A percentile compares a stretch with the other conserved stretches of the same genome.
Evolutionary conservation across 1,140 invertebrate genomes (phyloP).

Genomic region (Akabosia matsudoensis): DNA sequence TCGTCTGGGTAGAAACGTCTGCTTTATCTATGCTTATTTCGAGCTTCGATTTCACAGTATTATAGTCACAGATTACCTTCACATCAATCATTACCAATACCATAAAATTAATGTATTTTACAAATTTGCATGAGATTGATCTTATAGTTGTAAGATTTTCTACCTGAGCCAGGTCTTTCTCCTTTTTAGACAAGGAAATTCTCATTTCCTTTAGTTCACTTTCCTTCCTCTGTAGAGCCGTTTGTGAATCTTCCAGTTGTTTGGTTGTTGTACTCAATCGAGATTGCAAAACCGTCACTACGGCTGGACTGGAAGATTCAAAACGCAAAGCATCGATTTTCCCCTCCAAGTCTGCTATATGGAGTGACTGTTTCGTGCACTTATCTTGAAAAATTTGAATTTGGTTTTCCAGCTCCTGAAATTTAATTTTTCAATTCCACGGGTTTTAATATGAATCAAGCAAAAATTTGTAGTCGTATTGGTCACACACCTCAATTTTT

Average conservation of each 20-base stretch:
- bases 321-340: slow-evolving; percentile 39
- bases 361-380: slow-evolving; percentile 23
- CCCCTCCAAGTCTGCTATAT: slow-evolving; percentile 27
- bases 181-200: background rate
- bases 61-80: no score
- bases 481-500: slow-evolving; percentile 32
- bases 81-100: no score
- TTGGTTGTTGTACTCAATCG: background rate
- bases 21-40: no score
- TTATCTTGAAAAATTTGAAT: slow-evolving; percentile 31
- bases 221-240: no score
- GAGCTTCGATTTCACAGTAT: no score
- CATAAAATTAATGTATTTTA: background rate
- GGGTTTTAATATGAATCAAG: background rate
- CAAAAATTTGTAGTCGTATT: background rate
- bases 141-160: no score
- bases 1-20: no score
- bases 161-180: background rate
- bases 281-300: background rate
- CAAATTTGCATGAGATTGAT: background rate
- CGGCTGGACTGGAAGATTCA: slow-evolving; percentile 27
- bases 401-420: slow-evolving; percentile 36
- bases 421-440: background rate
- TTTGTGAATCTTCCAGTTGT: background rate
- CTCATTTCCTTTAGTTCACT: no score